Evolutionary conservation across 2,113 vertebrate genomes (phyloP).

Genomic region (Corythaeola cristata): DNA sequence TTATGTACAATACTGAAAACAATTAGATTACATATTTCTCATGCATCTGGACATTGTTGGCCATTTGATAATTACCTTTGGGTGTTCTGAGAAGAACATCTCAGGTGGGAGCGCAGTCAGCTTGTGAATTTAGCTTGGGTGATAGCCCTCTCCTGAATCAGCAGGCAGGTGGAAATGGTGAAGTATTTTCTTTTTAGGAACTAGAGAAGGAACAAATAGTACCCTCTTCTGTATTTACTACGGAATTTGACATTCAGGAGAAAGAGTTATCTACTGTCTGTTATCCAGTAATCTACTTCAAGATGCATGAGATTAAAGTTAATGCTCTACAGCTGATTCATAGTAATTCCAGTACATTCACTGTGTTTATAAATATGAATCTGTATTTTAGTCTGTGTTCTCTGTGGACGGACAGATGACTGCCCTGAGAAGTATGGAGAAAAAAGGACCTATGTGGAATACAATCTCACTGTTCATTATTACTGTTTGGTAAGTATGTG

Average conservation of each 20-base stretch:
- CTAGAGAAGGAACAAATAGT: not conserved
- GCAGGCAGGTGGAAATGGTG: not conserved
- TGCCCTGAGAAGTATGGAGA: slow-evolving; percentile 90
- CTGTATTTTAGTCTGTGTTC: slow-evolving; percentile 81
- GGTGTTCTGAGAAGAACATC: not conserved
- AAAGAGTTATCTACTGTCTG: not conserved
- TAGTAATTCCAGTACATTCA: not conserved
- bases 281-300: not conserved
- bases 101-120: not conserved
- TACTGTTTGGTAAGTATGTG: slow-evolving; percentile 89
- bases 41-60: not conserved
- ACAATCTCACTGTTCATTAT: slow-evolving; percentile 88
- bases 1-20: not conserved
- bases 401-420: slow-evolving; percentile 86
- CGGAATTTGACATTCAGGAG: not conserved
- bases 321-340: not conserved
- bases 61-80: not conserved
- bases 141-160: not conserved
- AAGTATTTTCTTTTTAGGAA: not conserved
- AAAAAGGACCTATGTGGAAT: slow-evolving; percentile 81
- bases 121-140: not conserved
- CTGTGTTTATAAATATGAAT: not conserved
- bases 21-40: not conserved
- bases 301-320: not conserved
- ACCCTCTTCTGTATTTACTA: not conserved